Evolutionary conservation across 2,797 vertebrate genomes (phyloP).

Genomic region (Carcharodon carcharias): DNA sequence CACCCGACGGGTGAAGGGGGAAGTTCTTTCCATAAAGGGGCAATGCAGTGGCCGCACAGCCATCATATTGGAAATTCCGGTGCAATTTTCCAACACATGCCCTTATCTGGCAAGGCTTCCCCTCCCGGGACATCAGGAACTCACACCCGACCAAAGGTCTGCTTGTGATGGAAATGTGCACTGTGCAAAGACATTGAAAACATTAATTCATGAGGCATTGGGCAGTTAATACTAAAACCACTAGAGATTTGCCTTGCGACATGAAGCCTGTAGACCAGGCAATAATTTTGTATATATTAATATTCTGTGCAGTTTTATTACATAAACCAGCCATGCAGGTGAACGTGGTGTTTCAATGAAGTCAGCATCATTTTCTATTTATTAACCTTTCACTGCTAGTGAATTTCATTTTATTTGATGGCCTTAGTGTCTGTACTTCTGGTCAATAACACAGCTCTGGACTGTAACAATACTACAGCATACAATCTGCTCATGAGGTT

Average conservation of each 20-base stretch:
- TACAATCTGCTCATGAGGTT: background rate
- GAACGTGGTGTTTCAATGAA: background rate
- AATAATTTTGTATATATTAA: slow-evolving; percentile 18
- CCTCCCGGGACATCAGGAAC: background rate
- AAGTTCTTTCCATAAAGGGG: background rate
- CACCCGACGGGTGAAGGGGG: too few species aligned
- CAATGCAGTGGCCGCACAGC: background rate
- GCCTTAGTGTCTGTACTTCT: background rate
- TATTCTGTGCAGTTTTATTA: background rate
- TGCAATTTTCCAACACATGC: background rate
- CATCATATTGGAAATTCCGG: background rate
- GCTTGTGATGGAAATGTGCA: background rate
- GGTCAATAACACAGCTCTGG: background rate
- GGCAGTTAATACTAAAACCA: background rate
- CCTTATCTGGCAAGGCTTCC: background rate
- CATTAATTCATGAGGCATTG: background rate
- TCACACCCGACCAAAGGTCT: background rate
- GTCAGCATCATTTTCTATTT: background rate
- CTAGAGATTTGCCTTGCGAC: background rate
- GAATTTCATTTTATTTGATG: slow-evolving; percentile 18
- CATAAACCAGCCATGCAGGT: background rate
- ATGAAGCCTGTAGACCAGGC: background rate
- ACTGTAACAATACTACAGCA: background rate
- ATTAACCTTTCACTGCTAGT: slow-evolving; percentile 5
- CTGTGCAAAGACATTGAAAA: background rate